Evolutionary conservation across 2,888 invertebrate species (phyloP).

Genomic region (Phalangium opilio): DNA sequence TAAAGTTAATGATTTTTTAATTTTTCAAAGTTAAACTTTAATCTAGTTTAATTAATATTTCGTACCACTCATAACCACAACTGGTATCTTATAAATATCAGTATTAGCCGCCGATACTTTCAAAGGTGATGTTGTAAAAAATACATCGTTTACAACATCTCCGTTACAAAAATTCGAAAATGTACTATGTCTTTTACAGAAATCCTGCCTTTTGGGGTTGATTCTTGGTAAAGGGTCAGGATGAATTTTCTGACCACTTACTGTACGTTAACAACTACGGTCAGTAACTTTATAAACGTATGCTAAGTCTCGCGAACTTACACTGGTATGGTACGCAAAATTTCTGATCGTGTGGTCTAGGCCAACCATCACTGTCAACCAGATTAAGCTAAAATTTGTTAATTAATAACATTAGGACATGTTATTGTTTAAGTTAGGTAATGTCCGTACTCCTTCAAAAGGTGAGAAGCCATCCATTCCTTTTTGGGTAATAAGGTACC

Average conservation of each 20-base stretch:
- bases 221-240: slow-evolving; percentile 31
- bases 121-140: slow-evolving; percentile 11
- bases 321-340: slow-evolving; percentile 35
- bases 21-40: not conserved
- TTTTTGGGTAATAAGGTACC: slow-evolving; percentile 39
- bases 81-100: slow-evolving; percentile 32
- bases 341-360: slow-evolving; percentile 25
- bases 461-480: slow-evolving; percentile 38
- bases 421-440: not conserved
- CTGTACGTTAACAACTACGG: slow-evolving; percentile 12
- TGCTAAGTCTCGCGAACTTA: too few relatives aligned
- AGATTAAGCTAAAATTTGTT: slow-evolving; percentile 19
- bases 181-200: slow-evolving; percentile 33
- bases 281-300: too few relatives aligned
- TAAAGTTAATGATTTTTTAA: slow-evolving; percentile 1
- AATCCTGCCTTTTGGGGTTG: slow-evolving; percentile 31
- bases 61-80: slow-evolving; percentile 33
- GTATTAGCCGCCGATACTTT: slow-evolving; percentile 10
- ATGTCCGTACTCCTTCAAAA: slow-evolving; percentile 32
- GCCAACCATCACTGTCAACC: slow-evolving; percentile 25
- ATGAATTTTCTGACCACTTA: slow-evolving; percentile 24
- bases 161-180: slow-evolving; percentile 35
- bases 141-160: slow-evolving; percentile 20
- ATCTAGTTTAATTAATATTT: too few relatives aligned
- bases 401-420: slow-evolving; percentile 11